Evolutionary conservation across 2,888 invertebrate species (phyloP).

Genomic region (Heliconius sara): DNA sequence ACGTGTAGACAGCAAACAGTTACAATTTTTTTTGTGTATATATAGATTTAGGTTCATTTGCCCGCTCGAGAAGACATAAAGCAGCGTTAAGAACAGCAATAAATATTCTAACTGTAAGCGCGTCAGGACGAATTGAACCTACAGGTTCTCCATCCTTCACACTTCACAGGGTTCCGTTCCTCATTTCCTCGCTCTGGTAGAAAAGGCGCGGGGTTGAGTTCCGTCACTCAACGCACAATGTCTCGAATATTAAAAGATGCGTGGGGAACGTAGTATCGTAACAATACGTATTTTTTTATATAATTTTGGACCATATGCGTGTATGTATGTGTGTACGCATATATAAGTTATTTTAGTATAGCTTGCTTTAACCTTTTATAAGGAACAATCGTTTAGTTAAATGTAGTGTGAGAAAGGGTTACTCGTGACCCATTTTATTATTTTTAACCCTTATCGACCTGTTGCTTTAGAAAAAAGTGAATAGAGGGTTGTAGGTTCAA

Average conservation of each 20-base stretch:
- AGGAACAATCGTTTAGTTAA: constrained; percentile 27
- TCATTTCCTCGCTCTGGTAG: neutral
- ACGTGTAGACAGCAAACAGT: too few species aligned
- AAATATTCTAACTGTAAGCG: neutral
- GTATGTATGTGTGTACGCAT: neutral
- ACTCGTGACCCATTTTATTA: constrained; percentile 29
- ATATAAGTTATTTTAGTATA: constrained; percentile 17
- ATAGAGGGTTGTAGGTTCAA: neutral
- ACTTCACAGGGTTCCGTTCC: too few species aligned
- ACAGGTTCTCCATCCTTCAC: neutral
- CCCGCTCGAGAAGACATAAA: too few species aligned
- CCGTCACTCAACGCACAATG: neutral
- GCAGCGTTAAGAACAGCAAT: too few species aligned
- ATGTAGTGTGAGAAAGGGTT: constrained; percentile 33
- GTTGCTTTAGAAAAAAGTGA: neutral
- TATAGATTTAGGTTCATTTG: too few species aligned
- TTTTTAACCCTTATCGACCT: constrained; percentile 30
- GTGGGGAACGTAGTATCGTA: neutral
- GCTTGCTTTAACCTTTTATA: constrained; percentile 15
- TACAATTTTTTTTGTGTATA: too few species aligned
- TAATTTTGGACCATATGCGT: neutral
- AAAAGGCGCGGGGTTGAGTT: neutral
- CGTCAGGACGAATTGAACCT: too few species aligned
- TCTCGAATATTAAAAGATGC: neutral
- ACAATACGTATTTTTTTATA: neutral